phyloP scores from a whole-genome alignment of 2,797 vertebrate species.

The Danio albolineatus region DNA sequence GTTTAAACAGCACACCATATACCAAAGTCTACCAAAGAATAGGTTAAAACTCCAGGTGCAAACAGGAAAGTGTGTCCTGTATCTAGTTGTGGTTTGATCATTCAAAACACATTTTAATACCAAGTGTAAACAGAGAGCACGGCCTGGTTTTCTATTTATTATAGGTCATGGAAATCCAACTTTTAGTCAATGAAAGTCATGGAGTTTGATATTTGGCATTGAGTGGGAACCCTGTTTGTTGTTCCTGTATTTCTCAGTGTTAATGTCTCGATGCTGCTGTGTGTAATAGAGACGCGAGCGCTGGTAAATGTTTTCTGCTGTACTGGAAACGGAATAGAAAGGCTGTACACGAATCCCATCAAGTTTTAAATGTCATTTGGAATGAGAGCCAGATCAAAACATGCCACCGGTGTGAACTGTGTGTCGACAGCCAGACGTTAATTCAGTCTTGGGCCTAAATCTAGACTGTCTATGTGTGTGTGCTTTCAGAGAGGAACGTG shows the following conservation, averaged over 20 bases:
- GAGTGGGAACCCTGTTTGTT: background rate
- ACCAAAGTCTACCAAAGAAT: too few relatives aligned
- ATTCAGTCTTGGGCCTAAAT: slow-evolving; percentile 15
- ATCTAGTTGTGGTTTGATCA: too few relatives aligned
- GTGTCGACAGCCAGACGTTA: slow-evolving; percentile 15
- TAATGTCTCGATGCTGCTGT: background rate
- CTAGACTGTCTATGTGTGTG: slow-evolving; percentile 18
- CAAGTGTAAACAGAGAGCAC: too few relatives aligned
- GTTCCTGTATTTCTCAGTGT: background rate
- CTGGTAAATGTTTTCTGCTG: background rate
- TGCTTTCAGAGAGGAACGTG: slow-evolving; percentile 87
- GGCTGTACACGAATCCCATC: slow-evolving; percentile 35
- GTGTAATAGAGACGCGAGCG: background rate
- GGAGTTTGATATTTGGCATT: too few relatives aligned
- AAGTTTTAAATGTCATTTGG: slow-evolving; percentile 52
- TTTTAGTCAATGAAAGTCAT: too few relatives aligned
- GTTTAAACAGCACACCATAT: too few relatives aligned
- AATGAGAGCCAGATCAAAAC: slow-evolving; percentile 42
- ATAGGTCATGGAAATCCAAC: too few relatives aligned
- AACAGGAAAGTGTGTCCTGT: too few relatives aligned
- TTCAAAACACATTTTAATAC: too few relatives aligned
- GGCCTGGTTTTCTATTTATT: too few relatives aligned
- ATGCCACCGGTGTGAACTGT: slow-evolving; percentile 25
- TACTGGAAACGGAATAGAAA: slow-evolving; percentile 8
- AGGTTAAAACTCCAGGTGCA: too few relatives aligned